These are phyloP conservation scores for Orthonychiurus folsomi DNA, from an alignment of 2,888 invertebrate species.

Conservation along the genomic window DNA sequence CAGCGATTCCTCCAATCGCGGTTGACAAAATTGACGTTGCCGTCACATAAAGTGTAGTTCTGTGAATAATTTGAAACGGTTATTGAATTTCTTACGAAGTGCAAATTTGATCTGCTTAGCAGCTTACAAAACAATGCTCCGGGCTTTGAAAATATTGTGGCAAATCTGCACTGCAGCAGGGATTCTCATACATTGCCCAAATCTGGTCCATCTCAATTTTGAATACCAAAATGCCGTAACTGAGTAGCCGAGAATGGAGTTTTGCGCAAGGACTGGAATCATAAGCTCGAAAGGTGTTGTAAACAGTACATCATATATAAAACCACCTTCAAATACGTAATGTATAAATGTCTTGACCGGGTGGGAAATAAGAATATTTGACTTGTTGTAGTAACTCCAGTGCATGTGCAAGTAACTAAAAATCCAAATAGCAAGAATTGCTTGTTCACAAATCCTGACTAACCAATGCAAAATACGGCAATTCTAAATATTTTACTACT, in stretches of 20 bases:
- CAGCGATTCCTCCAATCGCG: slow-evolving; percentile 18
- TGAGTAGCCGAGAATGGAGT: slow-evolving; percentile 19
- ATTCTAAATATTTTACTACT: background rate
- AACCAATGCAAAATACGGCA: background rate
- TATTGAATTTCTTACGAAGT: background rate
- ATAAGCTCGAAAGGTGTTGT: slow-evolving; percentile 29
- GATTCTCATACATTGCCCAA: slow-evolving; percentile 27
- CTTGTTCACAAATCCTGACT: background rate
- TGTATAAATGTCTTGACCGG: slow-evolving; percentile 27
- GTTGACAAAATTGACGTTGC: slow-evolving; percentile 21
- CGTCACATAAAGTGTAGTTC: slow-evolving; percentile 15
- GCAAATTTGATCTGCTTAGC: background rate
- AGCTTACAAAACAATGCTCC: slow-evolving; percentile 28
- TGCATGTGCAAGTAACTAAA: slow-evolving; percentile 34
- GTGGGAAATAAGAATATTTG: slow-evolving; percentile 28
- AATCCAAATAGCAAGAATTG: slow-evolving; percentile 8
- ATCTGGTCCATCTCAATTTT: slow-evolving; percentile 26
- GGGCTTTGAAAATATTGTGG: slow-evolving; percentile 26
- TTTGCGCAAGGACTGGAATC: slow-evolving; percentile 16
- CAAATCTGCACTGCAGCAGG: slow-evolving; percentile 26
- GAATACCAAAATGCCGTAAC: slow-evolving; percentile 24
- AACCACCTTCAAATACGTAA: slow-evolving; percentile 28
- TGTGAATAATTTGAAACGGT: no score
- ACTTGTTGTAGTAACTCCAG: slow-evolving; percentile 31
- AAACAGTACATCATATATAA: slow-evolving; percentile 26